Evolutionary conservation across 2,888 invertebrate species (phyloP).

Genomic region (Aproaerema taeniolella): DNA sequence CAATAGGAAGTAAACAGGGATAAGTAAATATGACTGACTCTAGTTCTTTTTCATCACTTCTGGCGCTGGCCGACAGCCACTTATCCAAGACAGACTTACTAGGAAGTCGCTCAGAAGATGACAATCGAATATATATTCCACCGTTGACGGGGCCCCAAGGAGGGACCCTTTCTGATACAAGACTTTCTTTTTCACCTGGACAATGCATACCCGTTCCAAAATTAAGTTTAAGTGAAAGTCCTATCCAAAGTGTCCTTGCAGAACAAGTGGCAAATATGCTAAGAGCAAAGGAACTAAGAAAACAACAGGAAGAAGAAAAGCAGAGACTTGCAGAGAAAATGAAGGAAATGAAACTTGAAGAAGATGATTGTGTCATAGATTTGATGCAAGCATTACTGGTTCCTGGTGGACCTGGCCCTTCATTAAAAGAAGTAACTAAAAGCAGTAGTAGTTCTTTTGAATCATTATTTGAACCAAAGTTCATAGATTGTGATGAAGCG

Average conservation of each 20-base stretch:
- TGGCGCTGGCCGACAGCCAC: slow-evolving; percentile 57
- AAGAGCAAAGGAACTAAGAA: slow-evolving; percentile 48
- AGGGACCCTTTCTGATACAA: slow-evolving; percentile 36
- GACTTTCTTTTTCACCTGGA: slow-evolving; percentile 29
- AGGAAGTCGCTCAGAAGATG: slow-evolving; percentile 24
- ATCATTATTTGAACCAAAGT: slow-evolving; percentile 37
- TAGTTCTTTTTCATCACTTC: slow-evolving; percentile 50
- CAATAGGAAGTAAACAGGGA: too few relatives aligned
- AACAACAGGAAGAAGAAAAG: slow-evolving; percentile 39
- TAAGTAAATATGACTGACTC: slow-evolving; percentile 56
- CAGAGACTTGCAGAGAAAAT: slow-evolving; percentile 37
- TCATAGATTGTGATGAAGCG: slow-evolving; percentile 26
- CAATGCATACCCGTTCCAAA: slow-evolving; percentile 43
- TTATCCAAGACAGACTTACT: slow-evolving; percentile 51
- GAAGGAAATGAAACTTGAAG: slow-evolving; percentile 31
- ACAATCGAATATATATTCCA: slow-evolving; percentile 25
- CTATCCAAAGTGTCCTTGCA: slow-evolving; percentile 44
- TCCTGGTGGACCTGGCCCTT: slow-evolving; percentile 21
- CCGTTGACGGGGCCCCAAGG: slow-evolving; percentile 14
- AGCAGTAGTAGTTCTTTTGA: slow-evolving; percentile 48
- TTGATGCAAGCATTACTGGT: slow-evolving; percentile 46
- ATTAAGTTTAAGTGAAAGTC: slow-evolving; percentile 34
- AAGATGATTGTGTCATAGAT: slow-evolving; percentile 47
- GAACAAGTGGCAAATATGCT: slow-evolving; percentile 61
- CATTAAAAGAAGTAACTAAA: slow-evolving; percentile 19